Conservation (phyloP, 2,888 invertebrate genomes). For the Tillus elongatus region DNA sequence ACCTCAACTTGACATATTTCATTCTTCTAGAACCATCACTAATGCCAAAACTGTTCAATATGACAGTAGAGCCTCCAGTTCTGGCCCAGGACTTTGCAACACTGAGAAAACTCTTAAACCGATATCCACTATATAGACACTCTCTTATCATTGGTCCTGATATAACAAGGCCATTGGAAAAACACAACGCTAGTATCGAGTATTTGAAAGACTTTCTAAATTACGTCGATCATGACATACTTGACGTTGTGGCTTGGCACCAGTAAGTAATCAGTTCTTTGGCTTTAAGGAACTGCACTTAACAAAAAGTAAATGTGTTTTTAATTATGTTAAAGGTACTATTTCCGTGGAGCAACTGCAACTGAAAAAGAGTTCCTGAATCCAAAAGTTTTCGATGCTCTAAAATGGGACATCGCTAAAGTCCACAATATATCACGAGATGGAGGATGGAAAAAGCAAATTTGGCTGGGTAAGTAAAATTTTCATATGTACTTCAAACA, state of each 20-base stretch:
- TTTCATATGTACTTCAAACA: too few species aligned
- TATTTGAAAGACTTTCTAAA: background rate
- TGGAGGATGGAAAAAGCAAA: background rate
- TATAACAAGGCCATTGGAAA: background rate
- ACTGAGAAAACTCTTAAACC: background rate
- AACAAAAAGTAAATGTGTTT: too few species aligned
- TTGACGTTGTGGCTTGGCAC: background rate
- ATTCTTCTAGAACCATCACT: background rate
- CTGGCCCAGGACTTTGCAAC: background rate
- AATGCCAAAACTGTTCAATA: background rate
- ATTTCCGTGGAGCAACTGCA: background rate
- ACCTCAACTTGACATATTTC: too few species aligned
- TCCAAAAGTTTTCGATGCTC: background rate
- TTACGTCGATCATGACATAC: background rate
- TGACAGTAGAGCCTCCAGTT: background rate
- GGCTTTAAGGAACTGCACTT: too few species aligned
- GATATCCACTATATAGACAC: background rate
- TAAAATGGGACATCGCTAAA: constrained; percentile 1
- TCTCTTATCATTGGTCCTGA: background rate
- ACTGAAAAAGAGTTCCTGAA: background rate
- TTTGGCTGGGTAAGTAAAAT: constrained; percentile 1
- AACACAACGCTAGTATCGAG: background rate
- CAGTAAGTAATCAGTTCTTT: too few species aligned
- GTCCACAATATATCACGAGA: background rate
- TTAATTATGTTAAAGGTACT: background rate